Evolutionary conservation across 2,113 vertebrate species (phyloP), one percentile per base, ranked within the genome.

Genomic region (Cettia cetti): DNA sequence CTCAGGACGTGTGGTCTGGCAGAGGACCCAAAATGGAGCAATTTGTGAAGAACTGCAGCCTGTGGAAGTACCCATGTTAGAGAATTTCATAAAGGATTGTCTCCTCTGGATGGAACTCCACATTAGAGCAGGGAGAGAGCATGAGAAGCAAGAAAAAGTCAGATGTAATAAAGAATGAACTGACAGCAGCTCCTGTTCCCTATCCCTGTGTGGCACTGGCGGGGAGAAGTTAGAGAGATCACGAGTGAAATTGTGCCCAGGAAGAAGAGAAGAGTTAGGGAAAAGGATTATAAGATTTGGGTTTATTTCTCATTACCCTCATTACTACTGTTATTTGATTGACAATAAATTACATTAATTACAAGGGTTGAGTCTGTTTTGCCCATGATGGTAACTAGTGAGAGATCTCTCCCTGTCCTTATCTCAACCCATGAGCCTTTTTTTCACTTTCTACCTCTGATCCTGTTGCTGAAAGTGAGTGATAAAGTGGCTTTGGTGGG

Each of bases 171-270:
- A 19, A 17, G 27, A 72, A 33, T 33, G 10, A 63, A 37, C 11
- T 23, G n/a, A 40, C 12, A 2, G 1, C 4, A 87, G 4, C 0
- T 13, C 10, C 11, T 14, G 5, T 9, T 30, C 13, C 30, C 23
- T 59, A 7, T 42, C 2, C 6, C 7, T 13, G 33, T 39, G 27
- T 4, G 2, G 1, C 9, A 31, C 4, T 11, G 4, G 8, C 39
- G 3, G 1, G 11, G 12, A 83, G 12, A 10, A 35, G 3, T 2
- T 18, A 50, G 16, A 47, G 30, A 72, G 23, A 30, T 57, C 9
- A n/a, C 2, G 3, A 68, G 4, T 68, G 23, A 78, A 68, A 13
- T 6, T 53, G 21, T 28, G 4, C 18, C n/a, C 16, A 16, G 9
- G 12, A 63, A 57, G 8, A 52, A 77, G 15, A 40, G 13, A 33